phyloP scores from a whole-genome alignment of 2,888 invertebrate genomes.

The Tridacna crocea region DNA sequence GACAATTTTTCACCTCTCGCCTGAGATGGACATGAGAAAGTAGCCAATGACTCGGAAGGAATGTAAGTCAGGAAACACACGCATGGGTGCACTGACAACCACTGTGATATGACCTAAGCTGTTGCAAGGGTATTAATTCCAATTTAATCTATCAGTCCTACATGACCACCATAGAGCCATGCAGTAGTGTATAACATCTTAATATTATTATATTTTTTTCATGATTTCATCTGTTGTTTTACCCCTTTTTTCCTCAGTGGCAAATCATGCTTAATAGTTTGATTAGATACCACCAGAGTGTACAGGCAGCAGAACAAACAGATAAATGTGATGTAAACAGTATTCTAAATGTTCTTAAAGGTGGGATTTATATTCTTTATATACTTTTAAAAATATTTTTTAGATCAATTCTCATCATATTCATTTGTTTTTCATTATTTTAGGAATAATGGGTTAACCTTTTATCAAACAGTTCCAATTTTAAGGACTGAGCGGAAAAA shows the following conservation, averaged over 20 bases:
- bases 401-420: too few relatives aligned
- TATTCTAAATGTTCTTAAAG: constrained; percentile 11
- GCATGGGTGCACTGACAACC: too few relatives aligned
- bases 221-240: background rate
- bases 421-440: background rate
- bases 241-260: constrained; percentile 56
- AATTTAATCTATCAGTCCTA: too few relatives aligned
- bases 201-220: background rate
- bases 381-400: too few relatives aligned
- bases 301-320: background rate
- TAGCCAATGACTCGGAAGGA: too few relatives aligned
- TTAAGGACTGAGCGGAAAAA: too few relatives aligned
- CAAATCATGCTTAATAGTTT: constrained; percentile 38
- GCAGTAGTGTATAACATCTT: background rate
- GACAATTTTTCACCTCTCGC: too few relatives aligned
- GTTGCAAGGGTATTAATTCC: too few relatives aligned
- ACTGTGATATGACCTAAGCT: too few relatives aligned
- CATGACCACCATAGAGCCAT: too few relatives aligned
- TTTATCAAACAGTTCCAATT: background rate
- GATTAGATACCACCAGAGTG: background rate
- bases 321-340: background rate
- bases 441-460: background rate
- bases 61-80: too few relatives aligned
- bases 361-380: background rate
- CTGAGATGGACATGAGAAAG: too few relatives aligned